Evolutionary conservation across 2,113 vertebrate genomes (phyloP), one percentile per base, ranked within the genome.

Genomic region (Setophaga petechia): DNA sequence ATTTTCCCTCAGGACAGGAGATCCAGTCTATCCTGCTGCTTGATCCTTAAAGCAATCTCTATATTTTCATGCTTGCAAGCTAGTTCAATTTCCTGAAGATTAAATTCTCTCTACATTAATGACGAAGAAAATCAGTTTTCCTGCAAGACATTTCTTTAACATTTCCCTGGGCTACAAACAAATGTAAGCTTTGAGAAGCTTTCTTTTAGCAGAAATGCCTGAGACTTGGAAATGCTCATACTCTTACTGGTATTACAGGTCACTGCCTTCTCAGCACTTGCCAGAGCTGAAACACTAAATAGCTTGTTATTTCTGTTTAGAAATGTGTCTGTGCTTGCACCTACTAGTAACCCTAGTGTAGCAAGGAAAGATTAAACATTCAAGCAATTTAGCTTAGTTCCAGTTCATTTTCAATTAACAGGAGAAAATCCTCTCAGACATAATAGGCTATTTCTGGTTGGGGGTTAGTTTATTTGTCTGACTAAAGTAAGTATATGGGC

Each of bases 381-480:
- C 84, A 95, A 96, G 97, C 91, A 95, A 97, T 97, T 97, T 96
- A 94, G 95, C 94, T 97, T 97, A 96, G 81, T 91, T 98, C 93
- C 94, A 81, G 58, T 96, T 98, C 95, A 93, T 97, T 98, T 98
- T 97, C 95, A 97, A 96, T 98, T 98, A 98, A 91, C 75, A 88
- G 93, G 49, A 93, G 85, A 97, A 98, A 98, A 97, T 97, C 95
- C 76, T 97, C 94, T 96, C 95, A 97, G 86, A 93, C 46, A 61
- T 63, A 61, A 97, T 91, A 96, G 51, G 75, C 88, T 97, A 66
- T 93, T 96, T 95, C 94, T 86, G 65, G 91, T 94, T 97, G 97
- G 79, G 82, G 68, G 94, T 95, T 94, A 87, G 63, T 96, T 96
- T 95, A 84, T 96, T 96, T 96, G 90, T 93, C 93, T 96, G 95